Evolutionary conservation across 2,888 invertebrate genomes (phyloP).

Genomic region (Philonicus albiceps): DNA sequence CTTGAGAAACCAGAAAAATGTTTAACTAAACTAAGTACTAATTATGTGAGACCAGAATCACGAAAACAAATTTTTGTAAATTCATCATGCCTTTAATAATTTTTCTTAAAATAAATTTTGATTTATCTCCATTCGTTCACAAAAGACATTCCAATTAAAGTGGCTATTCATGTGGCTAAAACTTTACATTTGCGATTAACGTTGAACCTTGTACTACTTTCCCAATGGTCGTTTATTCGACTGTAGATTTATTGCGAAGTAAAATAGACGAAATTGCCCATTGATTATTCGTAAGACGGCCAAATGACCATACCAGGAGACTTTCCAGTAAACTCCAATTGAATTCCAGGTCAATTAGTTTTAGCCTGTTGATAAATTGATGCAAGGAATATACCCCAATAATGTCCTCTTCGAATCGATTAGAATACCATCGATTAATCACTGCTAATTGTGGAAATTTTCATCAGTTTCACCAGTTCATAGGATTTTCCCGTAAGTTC

Average conservation of each 20-base stretch:
- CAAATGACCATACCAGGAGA: neutral
- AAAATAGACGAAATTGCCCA: neutral
- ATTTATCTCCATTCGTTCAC: no score
- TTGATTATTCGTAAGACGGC: neutral
- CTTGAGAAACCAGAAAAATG: no score
- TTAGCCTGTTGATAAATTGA: slow-evolving; percentile 2
- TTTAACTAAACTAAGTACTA: no score
- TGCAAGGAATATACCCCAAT: neutral
- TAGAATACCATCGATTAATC: slow-evolving; percentile 6
- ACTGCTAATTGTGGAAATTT: slow-evolving; percentile 7
- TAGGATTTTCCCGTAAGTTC: neutral
- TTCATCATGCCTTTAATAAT: no score
- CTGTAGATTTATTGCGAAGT: neutral
- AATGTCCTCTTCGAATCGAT: neutral
- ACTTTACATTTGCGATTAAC: neutral
- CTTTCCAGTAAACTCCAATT: neutral
- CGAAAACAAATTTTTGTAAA: no score
- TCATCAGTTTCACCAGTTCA: neutral
- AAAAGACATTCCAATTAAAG: no score
- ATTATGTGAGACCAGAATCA: no score
- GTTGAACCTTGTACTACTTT: neutral
- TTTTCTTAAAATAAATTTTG: no score
- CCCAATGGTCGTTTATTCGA: neutral
- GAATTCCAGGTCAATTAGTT: neutral
- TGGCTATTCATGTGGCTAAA: no score